Percentiles rank a stretch among this genome's conserved stretches.
Conservation (phyloP, 2,888 invertebrate genomes). For the Drosophila engyochracea region DNA sequence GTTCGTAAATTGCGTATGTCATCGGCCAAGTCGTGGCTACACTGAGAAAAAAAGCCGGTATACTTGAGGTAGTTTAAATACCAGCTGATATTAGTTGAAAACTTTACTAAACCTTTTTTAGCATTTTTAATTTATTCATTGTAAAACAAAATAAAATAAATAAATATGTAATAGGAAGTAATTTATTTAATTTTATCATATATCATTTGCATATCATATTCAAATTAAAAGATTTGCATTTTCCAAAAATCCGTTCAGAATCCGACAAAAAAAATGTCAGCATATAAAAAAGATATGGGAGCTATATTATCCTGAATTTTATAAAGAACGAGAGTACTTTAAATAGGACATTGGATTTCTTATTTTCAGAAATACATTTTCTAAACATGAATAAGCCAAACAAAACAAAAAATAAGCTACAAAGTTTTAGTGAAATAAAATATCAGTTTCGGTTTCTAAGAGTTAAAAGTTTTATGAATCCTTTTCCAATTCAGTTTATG, state of each 20-base stretch:
- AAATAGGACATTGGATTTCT: accelerated
- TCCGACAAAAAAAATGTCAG: background rate
- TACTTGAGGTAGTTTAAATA: background rate
- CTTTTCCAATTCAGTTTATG: background rate
- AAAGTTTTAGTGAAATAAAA: background rate
- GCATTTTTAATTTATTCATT: too few relatives aligned
- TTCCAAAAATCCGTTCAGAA: background rate
- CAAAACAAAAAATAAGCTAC: background rate
- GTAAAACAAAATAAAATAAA: too few relatives aligned
- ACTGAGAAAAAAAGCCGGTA: background rate
- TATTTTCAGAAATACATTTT: background rate
- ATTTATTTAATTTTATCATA: background rate
- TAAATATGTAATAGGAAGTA: too few relatives aligned
- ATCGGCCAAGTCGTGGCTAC: background rate
- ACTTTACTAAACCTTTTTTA: too few relatives aligned
- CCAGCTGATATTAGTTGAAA: background rate
- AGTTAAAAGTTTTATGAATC: too few relatives aligned
- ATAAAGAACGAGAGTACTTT: background rate
- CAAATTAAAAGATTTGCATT: background rate
- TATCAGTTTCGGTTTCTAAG: background rate
- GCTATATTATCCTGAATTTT: accelerated
- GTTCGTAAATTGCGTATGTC: background rate
- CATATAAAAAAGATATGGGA: accelerated
- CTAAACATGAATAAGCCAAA: background rate
- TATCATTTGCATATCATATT: background rate